These are phyloP conservation scores for Melipona bicolor DNA, from an alignment of 2,888 invertebrate species.

Conservation along the genomic window DNA sequence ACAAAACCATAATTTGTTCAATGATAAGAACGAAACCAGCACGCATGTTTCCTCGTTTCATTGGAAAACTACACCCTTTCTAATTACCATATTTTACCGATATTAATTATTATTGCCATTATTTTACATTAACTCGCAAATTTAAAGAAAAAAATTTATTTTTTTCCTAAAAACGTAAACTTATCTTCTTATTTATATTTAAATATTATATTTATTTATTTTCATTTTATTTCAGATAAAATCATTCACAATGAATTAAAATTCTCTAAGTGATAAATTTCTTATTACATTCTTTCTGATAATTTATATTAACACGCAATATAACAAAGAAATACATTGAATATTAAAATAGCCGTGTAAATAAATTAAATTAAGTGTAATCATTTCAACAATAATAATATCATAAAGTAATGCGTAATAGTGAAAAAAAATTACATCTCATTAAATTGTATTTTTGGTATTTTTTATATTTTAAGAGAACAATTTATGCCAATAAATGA, in stretches of 20 bases:
- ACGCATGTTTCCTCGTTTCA: not conserved
- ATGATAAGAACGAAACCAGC: constrained; percentile 55
- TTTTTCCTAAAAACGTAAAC: not conserved
- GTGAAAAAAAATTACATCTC: too few species aligned
- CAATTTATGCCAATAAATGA: too few species aligned
- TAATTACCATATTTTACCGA: not conserved
- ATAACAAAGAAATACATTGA: not conserved
- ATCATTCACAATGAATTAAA: not conserved
- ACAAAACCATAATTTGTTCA: constrained; percentile 56
- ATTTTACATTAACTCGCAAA: not conserved
- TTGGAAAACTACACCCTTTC: constrained; percentile 32
- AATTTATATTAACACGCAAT: too few species aligned
- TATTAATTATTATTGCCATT: not conserved
- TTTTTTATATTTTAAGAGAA: too few species aligned
- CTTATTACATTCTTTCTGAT: not conserved
- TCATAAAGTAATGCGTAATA: too few species aligned
- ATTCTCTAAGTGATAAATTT: not conserved
- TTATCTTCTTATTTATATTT: not conserved
- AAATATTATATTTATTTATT: too few species aligned
- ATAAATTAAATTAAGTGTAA: not conserved
- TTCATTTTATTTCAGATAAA: not conserved
- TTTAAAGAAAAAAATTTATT: not conserved
- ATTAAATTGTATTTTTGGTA: too few species aligned
- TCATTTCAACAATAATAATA: not conserved
- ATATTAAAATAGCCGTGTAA: not conserved